Base-by-base conservation (phyloP, 2,797 vertebrate species). In the Melanogrammus aeglefinus region DNA sequence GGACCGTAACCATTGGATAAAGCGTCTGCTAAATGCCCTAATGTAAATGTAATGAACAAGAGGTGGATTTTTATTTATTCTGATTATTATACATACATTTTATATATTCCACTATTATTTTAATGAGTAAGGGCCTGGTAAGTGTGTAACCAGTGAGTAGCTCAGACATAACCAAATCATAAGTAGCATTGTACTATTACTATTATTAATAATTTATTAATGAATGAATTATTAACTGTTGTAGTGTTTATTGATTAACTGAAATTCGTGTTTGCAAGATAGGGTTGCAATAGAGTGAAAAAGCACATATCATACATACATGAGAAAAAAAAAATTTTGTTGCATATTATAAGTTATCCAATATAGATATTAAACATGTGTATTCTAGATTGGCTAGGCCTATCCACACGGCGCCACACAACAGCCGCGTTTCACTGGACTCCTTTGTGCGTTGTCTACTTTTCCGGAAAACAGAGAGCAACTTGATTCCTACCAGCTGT, bases 401-500 rank as follows among this genome's bases (percentile, higher is more conserved):
- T 44, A 51, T 4, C 14, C 16, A 57, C 51, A 21, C 51, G 18
- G 16, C 16, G 16, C 16, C 51, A 57, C 51, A 21, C 51, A 21
- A 57, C 51, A 21, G 51, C 51, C 51, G 51, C 9, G n/a, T 8
- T 33, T 1, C 69, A 71, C 13, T 8, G 12, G 69, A 5, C 69
- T 71, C 69, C 76, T 73, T 69, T 74, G 84, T 80, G 76, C 95
- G 95, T 96, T 96, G 95, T 95, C 84, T 90, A 12, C 73, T 94
- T 93, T 94, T 92, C 94, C 93, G 93, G 92, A 94, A 95, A 63
- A 24, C 57, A 63, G 94, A 73, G 35, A 16, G 33, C 72, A 38
- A 90, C 93, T 94, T 93, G 91, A 94, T 95, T 95, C 94, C 94
- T 93, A 95, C 95, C 96, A 97, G 96, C 96, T 97, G 96, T 97